phyloP scores from a whole-genome alignment of 2,113 vertebrate species.

The Sturnira hondurensis region DNA sequence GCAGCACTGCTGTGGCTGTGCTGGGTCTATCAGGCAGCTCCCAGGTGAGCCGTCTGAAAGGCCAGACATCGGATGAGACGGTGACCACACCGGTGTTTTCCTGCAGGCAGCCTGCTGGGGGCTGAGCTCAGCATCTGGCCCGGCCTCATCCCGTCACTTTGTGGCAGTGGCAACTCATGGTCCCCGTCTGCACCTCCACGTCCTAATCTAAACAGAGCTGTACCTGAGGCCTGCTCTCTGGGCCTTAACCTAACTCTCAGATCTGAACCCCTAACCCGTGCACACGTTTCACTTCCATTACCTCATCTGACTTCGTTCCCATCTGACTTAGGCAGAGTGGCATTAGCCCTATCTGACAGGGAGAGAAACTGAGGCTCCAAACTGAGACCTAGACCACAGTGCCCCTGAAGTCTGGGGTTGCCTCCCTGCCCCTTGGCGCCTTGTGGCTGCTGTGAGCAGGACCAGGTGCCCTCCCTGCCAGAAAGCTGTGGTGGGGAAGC shows the following conservation, averaged over 20 bases:
- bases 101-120: neutral
- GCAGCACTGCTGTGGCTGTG: neutral
- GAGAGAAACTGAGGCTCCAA: neutral
- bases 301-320: neutral
- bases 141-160: rapidly evolving
- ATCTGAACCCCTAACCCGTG: neutral
- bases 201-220: neutral
- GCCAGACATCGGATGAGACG: neutral
- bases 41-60: neutral
- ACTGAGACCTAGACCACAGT: neutral
- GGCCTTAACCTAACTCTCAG: neutral
- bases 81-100: rapidly evolving
- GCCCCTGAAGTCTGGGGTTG: neutral
- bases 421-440: neutral
- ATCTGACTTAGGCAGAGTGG: neutral
- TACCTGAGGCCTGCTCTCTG: neutral
- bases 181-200: neutral
- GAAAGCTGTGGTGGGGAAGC: neutral
- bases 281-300: neutral
- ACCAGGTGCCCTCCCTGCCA: neutral
- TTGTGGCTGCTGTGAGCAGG: neutral
- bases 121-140: neutral
- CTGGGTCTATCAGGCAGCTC: neutral
- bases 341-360: neutral
- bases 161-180: neutral